A percentile compares a stretch with the other conserved stretches of the same genome.
Evolutionary conservation across 2,113 vertebrate genomes (phyloP).

Genomic region (Naja naja): DNA sequence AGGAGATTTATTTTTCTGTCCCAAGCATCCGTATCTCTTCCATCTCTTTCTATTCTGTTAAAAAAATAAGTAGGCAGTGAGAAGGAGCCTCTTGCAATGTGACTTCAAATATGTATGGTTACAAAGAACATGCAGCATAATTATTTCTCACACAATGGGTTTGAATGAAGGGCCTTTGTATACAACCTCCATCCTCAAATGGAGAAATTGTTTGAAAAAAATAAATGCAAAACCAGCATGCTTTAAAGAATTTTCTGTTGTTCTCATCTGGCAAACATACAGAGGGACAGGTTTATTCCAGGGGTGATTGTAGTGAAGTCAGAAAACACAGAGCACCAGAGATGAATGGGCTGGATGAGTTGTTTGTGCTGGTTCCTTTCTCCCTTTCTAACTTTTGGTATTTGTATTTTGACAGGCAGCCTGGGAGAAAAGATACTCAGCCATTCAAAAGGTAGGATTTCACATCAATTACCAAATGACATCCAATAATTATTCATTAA

Average conservation of each 20-base stretch:
- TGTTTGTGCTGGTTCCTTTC: slow-evolving; percentile 14
- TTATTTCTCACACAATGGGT: slow-evolving; percentile 52
- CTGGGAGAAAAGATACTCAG: slow-evolving; percentile 55
- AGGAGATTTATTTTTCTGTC: not conserved
- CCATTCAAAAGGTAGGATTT: slow-evolving; percentile 65
- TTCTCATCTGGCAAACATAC: slow-evolving; percentile 58
- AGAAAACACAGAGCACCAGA: slow-evolving; percentile 42
- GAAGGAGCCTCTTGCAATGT: slow-evolving; percentile 43
- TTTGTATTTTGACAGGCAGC: slow-evolving; percentile 61
- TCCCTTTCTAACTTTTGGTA: slow-evolving; percentile 45
- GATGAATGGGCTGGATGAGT: slow-evolving; percentile 37
- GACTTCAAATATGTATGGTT: slow-evolving; percentile 52
- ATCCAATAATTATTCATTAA: slow-evolving; percentile 5
- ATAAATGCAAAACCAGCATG: slow-evolving; percentile 65
- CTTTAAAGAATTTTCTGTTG: slow-evolving; percentile 56
- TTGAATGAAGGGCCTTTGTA: slow-evolving; percentile 64
- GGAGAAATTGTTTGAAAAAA: slow-evolving; percentile 60
- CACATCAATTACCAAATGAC: slow-evolving; percentile 31
- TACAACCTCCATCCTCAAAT: slow-evolving; percentile 55
- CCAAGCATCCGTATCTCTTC: not conserved
- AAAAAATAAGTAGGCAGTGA: slow-evolving; percentile 34
- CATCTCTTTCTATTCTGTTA: slow-evolving; percentile 22
- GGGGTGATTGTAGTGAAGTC: slow-evolving; percentile 52
- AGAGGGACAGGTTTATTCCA: slow-evolving; percentile 48
- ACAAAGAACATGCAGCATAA: slow-evolving; percentile 50